Evolutionary conservation across 2,113 vertebrate species (phyloP), one percentile per base, ranked within the genome.

Genomic region (Alectura lathami): DNA sequence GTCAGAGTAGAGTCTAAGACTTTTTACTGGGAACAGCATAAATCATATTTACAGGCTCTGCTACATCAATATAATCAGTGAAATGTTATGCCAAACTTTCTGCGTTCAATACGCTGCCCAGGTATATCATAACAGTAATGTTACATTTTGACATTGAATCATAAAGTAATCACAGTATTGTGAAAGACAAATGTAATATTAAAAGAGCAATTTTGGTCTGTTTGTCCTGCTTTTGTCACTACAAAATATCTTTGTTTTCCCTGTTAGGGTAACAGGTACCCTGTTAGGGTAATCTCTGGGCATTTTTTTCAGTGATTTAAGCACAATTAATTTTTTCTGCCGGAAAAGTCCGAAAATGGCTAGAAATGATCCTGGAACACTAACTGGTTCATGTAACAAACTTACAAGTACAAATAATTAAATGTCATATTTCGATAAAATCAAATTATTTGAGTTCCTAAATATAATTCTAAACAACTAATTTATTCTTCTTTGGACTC

Each of bases 341-440:
- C 18, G 8, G 6, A 40, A 47, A 50, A n/a, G 13, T 68, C 15
- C 78, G 17, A 69, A 74, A 91, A 43, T 64, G 22, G 47, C 27
- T 69, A 53, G 30, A 87, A 88, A 79, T 40, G 21, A 74, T 51
- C 51, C 40, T 45, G 47, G 82, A 85, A 82, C 4, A 75, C 75
- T 79, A 92, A 90, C 42, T 79, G 51, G 10, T 54, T 82, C 62
- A 63, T 63, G 38, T 76, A 72, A 93, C 20, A 75, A 63, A 17
- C 68, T 79, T 69, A 79, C 20, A 48, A 56, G 47, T 27, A 66
- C 66, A 93, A 79, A 85, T 72, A 90, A 86, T 90, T 92, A 53
- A 87, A 82, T 89, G 56, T 67, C 62, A 86, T 70, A 64, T 68
- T 88, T 83, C 79, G 80, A 90, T 43, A 68, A 90, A 90, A 90